Conservation (phyloP, 2,888 invertebrate genomes). For the Ommatoiulus sabulosus region DNA sequence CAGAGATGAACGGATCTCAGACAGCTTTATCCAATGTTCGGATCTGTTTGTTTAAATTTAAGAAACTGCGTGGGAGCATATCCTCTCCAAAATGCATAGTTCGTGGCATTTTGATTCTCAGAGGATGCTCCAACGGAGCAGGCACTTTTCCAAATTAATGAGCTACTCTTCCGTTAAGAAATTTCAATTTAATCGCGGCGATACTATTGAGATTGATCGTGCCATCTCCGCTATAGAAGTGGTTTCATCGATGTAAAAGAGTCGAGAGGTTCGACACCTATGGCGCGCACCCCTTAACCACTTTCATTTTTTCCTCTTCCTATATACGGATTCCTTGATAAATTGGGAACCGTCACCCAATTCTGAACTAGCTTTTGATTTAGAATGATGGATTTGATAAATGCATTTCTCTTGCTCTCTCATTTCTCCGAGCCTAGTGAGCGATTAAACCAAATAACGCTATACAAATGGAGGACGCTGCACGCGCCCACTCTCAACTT, state of each 20-base stretch:
- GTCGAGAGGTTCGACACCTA: background rate
- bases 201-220: constrained; percentile 3
- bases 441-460: background rate
- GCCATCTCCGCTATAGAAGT: background rate
- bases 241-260: background rate
- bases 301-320: background rate
- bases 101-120: background rate
- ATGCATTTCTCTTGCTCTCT: constrained; percentile 28
- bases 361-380: constrained; percentile 4
- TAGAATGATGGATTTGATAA: constrained; percentile 22
- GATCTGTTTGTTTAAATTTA: background rate
- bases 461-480: background rate
- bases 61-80: background rate
- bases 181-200: background rate
- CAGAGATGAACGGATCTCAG: no score
- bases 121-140: background rate
- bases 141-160: background rate
- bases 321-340: background rate
- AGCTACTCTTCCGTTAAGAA: background rate
- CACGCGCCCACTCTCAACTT: background rate
- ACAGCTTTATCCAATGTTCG: no score
- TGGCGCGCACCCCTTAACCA: background rate
- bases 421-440: background rate
- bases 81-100: background rate
- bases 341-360: background rate